These are phyloP conservation scores for Psylliodes chrysocephalus DNA, from an alignment of 2,888 invertebrate genomes.

Conservation along the genomic window DNA sequence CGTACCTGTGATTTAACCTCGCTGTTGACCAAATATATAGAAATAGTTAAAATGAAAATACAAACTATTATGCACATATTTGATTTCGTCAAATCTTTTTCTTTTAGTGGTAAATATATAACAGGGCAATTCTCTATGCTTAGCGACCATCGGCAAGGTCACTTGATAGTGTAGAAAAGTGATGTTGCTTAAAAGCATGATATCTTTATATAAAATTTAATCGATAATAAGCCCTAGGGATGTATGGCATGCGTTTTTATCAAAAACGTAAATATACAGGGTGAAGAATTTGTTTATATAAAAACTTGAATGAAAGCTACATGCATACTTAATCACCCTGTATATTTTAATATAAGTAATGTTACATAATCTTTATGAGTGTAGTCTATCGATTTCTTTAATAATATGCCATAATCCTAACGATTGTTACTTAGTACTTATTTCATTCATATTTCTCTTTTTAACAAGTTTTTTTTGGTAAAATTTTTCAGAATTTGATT, in stretches of 20 bases:
- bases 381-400: constrained; percentile 32
- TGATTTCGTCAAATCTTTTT: constrained; percentile 40
- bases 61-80: constrained; percentile 47
- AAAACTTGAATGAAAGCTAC: neutral
- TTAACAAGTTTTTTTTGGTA: constrained; percentile 43
- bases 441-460: constrained; percentile 42
- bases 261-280: constrained; percentile 19
- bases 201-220: constrained; percentile 39
- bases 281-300: neutral
- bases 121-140: constrained; percentile 64
- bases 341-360: constrained; percentile 30
- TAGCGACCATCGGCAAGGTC: constrained; percentile 48
- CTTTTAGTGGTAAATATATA: constrained; percentile 48
- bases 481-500: constrained; percentile 45
- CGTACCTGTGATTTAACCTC: constrained; percentile 63
- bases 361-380: constrained; percentile 23
- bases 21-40: constrained; percentile 61
- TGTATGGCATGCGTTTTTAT: constrained; percentile 30
- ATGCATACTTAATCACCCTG: constrained; percentile 23
- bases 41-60: constrained; percentile 48
- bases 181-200: constrained; percentile 36
- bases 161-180: constrained; percentile 30
- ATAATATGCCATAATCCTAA: constrained; percentile 41
- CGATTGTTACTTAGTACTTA: constrained; percentile 58
- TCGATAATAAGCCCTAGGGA: constrained; percentile 44